A percentile compares a stretch with the other conserved stretches of the same genome.
Conservation (phyloP, 2,888 invertebrate genomes). For the Cantharis nigra region DNA sequence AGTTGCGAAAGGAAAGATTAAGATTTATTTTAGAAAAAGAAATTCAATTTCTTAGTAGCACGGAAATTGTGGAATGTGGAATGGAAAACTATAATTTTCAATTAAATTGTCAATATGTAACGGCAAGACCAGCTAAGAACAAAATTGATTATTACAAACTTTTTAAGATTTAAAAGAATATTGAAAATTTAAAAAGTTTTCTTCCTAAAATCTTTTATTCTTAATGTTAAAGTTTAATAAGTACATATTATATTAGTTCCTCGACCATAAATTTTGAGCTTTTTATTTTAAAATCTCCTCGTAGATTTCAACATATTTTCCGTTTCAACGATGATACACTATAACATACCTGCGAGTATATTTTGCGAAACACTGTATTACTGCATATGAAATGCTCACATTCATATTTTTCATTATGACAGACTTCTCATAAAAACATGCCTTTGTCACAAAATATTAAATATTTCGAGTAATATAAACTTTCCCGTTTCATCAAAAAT, state of each 20-base stretch:
- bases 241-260: background rate
- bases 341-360: background rate
- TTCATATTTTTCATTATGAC: background rate
- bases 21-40: background rate
- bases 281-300: background rate
- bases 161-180: background rate
- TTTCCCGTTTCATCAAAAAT: background rate
- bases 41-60: background rate
- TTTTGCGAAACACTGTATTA: background rate
- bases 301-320: background rate
- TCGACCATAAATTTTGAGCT: background rate
- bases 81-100: background rate
- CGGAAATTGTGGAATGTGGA: background rate
- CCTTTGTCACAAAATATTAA: background rate
- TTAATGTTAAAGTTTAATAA: background rate
- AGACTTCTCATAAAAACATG: background rate
- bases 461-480: background rate
- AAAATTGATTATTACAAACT: background rate
- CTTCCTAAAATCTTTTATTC: background rate
- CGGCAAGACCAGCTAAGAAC: background rate
- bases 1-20: background rate
- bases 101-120: background rate
- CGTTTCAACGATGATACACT: background rate
- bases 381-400: background rate
- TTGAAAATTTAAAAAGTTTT: background rate